Base-by-base conservation (phyloP, 2,888 invertebrate species). In the Platerodrilus igneus region DNA sequence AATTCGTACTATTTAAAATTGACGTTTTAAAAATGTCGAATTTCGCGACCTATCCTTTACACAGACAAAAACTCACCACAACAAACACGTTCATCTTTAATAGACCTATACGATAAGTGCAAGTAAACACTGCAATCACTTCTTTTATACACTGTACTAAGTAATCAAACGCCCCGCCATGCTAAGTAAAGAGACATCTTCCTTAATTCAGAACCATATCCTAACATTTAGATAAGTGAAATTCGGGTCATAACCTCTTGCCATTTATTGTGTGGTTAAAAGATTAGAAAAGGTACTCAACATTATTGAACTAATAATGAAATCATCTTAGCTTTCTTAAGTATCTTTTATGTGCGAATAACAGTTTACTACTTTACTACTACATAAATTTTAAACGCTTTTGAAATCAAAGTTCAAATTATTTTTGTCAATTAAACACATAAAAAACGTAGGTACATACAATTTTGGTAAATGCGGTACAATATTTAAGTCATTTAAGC, bases 241-340 rank as follows among this genome's bases (percentile, higher is more conserved):
- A 64, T 62, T 62, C 63, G 59, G 62, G 63, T 64, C 63, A 62
- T 55, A 64, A 64, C 64, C 62, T 67, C 64, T 57, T 56, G 54
- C 39, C 52, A 16, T 17, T 20, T 41, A 48, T 47, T 52, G 51
- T 51, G 41, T 34, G 18, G 30, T 29, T 30, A 38, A 47, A 32
- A 37, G 22, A 47, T 36, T 37, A 39, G 32, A 27, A 38, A 38
- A 37, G 22, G 27, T n/a, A 17, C 9, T n/a, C n/a, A n/a, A n/a
- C n/a, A n/a, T n/a, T n/a, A n/a, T n/a, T n/a, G n/a, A n/a, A n/a
- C n/a, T n/a, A n/a, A n/a, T n/a, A n/a, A n/a, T 21, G 21, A 14
- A 19, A 28, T 15, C 22, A 9, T 14, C 10, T 13, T 19, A n/a
- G 18, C 10, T 18, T n/a, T 19, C 27, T 11, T 26, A 26, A 20